Evolutionary conservation across 1,140 invertebrate genomes (phyloP), one percentile per base, ranked within the genome.

Genomic region (Plodia interpunctella): DNA sequence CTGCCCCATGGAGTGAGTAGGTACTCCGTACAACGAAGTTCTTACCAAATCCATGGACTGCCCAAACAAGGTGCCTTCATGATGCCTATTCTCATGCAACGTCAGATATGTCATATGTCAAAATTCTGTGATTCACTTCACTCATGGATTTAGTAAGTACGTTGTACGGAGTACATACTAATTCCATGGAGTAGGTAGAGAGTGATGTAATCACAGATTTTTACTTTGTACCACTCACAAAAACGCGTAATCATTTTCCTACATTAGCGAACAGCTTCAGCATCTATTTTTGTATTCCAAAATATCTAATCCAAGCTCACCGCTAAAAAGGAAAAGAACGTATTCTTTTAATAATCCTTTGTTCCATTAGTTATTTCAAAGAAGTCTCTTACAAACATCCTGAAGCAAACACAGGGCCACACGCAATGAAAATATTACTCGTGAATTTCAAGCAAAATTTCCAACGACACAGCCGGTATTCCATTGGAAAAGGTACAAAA

Each of bases 381-480:
- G 38, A 35, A 57, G 55, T 44, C 55, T 49, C 32, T 35, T 25
- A 25, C 51, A 57, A 57, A 57, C 32, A 57, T 57, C 38, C 55
- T 57, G 8, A 25, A 57, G 35, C 55, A 57, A 57, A 57, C 35
- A 57, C 38, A 49, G 55, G 32, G 13, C 35, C 28, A 25, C 19
- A 57, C 55, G 55, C 55, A 57, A 57, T 57, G 55, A 57, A 57
- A 57, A 57, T 57, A 57, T 57, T 57, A 25, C 55, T 21, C 15
- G 13, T 49, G 35, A 57, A 57, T 57, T 25, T 38, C n/a, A 38
- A 57, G 55, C 19, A 21, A 57, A 57, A 57, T 57, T 35, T 57
- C 21, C 35, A 57, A 35, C 38, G 20, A 25, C 51, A 53, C 51
- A 5, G 2, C 13, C 51, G 6, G 13, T 13, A 2, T 6, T 20